Evolutionary conservation across 2,888 invertebrate species (phyloP).

Genomic region (Nephrotoma flavescens): DNA sequence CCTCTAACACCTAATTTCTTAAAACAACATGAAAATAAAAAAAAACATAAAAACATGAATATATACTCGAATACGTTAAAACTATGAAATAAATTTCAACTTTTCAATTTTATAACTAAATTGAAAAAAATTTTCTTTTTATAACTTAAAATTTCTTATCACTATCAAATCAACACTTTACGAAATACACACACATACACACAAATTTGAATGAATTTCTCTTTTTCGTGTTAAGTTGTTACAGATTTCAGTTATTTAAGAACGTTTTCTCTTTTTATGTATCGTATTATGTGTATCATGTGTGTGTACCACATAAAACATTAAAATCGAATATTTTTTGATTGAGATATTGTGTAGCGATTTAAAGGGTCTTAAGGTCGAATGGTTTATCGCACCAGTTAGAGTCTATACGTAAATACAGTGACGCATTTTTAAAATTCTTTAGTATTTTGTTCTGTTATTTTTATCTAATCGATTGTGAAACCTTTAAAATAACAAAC

Average conservation of each 20-base stretch:
- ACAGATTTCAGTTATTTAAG: not conserved
- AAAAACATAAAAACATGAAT: not conserved
- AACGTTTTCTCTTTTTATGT: not conserved
- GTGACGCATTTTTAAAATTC: not conserved
- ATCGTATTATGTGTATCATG: not conserved
- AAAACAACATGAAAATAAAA: not conserved
- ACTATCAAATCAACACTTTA: not conserved
- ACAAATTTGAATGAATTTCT: not conserved
- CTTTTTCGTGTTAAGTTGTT: not conserved
- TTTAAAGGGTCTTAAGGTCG: not conserved
- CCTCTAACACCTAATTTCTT: not conserved
- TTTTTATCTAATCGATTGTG: not conserved
- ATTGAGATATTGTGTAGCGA: not conserved
- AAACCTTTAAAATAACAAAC: not conserved
- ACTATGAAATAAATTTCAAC: not conserved
- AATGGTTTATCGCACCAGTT: not conserved
- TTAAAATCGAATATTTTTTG: not conserved
- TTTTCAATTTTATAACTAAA: not conserved
- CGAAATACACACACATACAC: not conserved
- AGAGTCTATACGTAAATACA: not conserved
- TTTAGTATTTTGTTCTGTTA: not conserved
- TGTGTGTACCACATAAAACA: not conserved
- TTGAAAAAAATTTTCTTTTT: not conserved
- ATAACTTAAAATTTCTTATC: not conserved
- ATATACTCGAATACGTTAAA: not conserved